Base-by-base conservation (phyloP, 2,888 invertebrate species). In the Sarcophaga caerulescens region DNA sequence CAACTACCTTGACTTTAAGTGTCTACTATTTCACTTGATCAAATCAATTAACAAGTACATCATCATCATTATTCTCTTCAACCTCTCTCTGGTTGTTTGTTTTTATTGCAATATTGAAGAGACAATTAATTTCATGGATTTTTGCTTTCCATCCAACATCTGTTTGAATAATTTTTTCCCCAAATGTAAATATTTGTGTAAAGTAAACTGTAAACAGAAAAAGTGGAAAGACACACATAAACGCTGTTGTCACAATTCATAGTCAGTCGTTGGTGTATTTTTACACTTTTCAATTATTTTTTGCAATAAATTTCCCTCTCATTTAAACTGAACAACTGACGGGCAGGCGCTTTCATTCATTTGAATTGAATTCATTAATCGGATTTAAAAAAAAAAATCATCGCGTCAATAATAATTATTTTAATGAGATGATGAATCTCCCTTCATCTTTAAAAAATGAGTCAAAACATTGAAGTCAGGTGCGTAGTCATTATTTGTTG, bases 321-420 rank as follows among this genome's bases (percentile, higher is more conserved):
- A 66, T 73, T 79, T 44, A 8, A 23, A 68, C 19, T 63, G 25
- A 74, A 25, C 19, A 21, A 52, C 35, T 65, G 21, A 44, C 59
- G 35, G 57, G 44, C 62, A 60, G 68, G 17, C 25, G 60, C 25
- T 21, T 8, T 45, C 11, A 66, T 25, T 23, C 45, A 80, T 63
- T 25, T 66, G 12, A 35, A 65, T 52, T 74, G 47, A 17, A 81
- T 60, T 14, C n/a, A 68, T 35, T 45, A 69, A 77, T 68, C 35
- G 10, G 47, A 35, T 17, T 66, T 23, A 8, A 21, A 35, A 35
- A 5, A 35, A n/a, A 21, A 35, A 35, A 35, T 60, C 59, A 80
- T 14, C 52, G 65, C 12, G 21, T n/a, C 12, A 59, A 21, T 10
- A 52, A 14, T 70, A 21, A 35, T 70, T 70, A 70, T 70, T 70